Evolutionary conservation across 2,113 vertebrate species (phyloP).

Genomic region (Eleginops maclovinus): DNA sequence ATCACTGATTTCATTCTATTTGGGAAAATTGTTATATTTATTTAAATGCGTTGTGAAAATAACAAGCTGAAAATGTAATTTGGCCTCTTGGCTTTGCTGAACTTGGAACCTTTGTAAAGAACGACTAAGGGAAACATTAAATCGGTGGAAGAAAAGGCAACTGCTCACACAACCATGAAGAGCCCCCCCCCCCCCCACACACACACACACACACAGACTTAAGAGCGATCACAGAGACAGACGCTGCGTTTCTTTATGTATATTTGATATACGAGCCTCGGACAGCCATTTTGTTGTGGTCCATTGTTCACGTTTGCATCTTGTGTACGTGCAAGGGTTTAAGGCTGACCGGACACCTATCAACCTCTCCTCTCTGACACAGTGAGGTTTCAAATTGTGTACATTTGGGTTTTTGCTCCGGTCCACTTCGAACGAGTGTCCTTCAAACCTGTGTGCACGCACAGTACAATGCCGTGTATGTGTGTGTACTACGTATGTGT

Average conservation of each 20-base stretch:
- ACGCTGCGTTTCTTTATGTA: not conserved
- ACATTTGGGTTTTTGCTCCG: not conserved
- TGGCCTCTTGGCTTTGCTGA: slow-evolving; percentile 6
- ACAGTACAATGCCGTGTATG: not conserved
- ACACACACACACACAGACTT: not conserved
- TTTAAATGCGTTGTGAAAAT: not conserved
- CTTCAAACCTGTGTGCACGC: slow-evolving; percentile 23
- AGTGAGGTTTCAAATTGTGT: not conserved
- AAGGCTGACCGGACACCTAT: not conserved
- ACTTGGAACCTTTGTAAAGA: slow-evolving; percentile 39
- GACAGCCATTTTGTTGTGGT: slow-evolving; percentile 62
- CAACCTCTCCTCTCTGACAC: not conserved
- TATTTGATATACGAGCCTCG: not conserved
- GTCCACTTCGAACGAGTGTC: not conserved
- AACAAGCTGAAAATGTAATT: slow-evolving; percentile 21
- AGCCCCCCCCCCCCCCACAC: not conserved
- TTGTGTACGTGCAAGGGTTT: not conserved
- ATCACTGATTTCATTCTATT: not conserved
- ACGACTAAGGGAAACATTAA: slow-evolving; percentile 4
- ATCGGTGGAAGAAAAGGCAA: slow-evolving; percentile 26
- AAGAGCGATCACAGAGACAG: not conserved
- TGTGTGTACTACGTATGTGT: not conserved
- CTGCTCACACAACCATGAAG: slow-evolving; percentile 1
- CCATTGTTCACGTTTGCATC: slow-evolving; percentile 21
- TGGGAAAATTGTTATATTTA: slow-evolving; percentile 9